phyloP scores from a whole-genome alignment of 2,888 invertebrate species.

The Sesia bembeciformis region DNA sequence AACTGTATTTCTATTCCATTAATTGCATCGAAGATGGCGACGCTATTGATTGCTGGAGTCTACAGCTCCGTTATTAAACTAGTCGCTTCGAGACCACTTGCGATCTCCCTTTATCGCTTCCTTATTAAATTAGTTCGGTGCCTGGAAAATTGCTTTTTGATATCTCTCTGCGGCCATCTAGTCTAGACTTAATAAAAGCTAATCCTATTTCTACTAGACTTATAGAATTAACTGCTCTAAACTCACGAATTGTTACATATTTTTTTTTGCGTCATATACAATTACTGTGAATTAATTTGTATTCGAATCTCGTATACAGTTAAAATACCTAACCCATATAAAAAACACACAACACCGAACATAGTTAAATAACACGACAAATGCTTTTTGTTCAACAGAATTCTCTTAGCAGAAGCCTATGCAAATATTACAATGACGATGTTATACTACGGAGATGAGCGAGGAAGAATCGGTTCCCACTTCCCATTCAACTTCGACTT shows the following conservation, averaged over 20 bases:
- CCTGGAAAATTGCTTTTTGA: background rate
- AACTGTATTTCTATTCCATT: background rate
- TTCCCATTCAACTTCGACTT: constrained; percentile 81
- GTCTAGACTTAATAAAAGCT: background rate
- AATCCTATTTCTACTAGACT: too few relatives aligned
- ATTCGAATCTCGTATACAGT: too few relatives aligned
- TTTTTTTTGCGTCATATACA: too few relatives aligned
- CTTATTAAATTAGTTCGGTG: background rate
- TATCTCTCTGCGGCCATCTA: background rate
- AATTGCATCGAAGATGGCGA: background rate
- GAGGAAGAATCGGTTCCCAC: constrained; percentile 60
- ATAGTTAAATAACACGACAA: too few relatives aligned
- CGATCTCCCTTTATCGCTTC: background rate
- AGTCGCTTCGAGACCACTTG: background rate
- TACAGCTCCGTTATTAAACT: background rate
- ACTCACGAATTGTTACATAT: too few relatives aligned
- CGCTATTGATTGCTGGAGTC: background rate
- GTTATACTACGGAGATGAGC: constrained; percentile 75
- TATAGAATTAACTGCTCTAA: too few relatives aligned
- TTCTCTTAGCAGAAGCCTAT: constrained; percentile 77
- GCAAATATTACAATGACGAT: constrained; percentile 69
- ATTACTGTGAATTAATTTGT: too few relatives aligned
- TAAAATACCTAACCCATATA: too few relatives aligned
- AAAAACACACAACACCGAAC: too few relatives aligned
- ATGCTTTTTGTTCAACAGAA: constrained; percentile 26